phyloP scores from a whole-genome alignment of 2,797 vertebrate genomes.

The Pseudocheirus occidentalis region DNA sequence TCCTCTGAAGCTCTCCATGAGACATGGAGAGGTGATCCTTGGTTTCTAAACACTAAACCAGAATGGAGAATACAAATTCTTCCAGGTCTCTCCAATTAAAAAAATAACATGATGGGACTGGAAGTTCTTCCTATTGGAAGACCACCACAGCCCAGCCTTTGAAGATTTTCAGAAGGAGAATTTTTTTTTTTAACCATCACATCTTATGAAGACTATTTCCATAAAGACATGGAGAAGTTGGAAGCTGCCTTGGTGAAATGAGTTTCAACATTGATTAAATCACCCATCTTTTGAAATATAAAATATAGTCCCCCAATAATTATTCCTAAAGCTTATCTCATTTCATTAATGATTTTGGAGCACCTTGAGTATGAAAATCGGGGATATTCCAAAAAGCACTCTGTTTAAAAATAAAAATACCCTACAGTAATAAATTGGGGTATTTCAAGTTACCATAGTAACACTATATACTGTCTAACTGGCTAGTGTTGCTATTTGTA shows the following conservation, averaged over 20 bases:
- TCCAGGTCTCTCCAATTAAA: not conserved
- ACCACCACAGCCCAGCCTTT: not conserved
- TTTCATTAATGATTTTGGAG: not conserved
- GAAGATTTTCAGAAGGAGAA: not conserved
- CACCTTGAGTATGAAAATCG: not conserved
- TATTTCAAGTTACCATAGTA: constrained; percentile 62
- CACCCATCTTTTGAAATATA: too few species aligned
- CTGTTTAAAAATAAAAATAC: constrained; percentile 45
- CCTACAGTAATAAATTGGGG: constrained; percentile 37
- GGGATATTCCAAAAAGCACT: not conserved
- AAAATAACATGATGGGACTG: not conserved
- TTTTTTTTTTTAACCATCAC: not conserved
- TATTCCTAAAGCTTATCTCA: not conserved
- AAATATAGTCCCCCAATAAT: not conserved
- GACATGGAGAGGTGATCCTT: not conserved
- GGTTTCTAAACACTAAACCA: not conserved
- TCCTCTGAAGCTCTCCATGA: not conserved
- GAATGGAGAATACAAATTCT: not conserved
- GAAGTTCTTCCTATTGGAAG: not conserved
- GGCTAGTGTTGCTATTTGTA: constrained; percentile 78
- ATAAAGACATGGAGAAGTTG: not conserved
- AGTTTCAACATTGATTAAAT: not conserved
- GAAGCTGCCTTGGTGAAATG: not conserved
- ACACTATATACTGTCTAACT: constrained; percentile 71
- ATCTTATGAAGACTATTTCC: not conserved